Evolutionary conservation across 2,888 invertebrate species (phyloP), one percentile per base, ranked within the genome.

Genomic region (Metopia argyrocephala): DNA sequence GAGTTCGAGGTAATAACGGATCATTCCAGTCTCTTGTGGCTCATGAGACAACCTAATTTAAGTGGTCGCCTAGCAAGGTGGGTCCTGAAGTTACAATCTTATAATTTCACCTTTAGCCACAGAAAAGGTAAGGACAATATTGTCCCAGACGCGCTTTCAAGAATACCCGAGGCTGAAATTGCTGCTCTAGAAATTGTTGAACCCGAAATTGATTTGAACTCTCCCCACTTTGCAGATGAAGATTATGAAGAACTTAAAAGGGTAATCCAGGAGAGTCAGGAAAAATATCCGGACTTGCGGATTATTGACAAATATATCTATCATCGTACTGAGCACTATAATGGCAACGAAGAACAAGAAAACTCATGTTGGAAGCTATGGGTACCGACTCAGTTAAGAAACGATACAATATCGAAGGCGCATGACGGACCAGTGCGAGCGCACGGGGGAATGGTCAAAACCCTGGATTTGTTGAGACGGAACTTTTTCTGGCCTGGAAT

Each of bases 91-190:
- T 15, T 64, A 1, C 73, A 64, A 27, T 0, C 28, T 1, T 64
- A 64, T 12, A 64, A 46, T 0, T 73, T 73, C 4, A 45, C 27
- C 1, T 45, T 71, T 5, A 54, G 54, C 3, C 71, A 73, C 5
- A 20, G 64, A 23, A 46, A 25, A 56, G 56, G 62, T 5, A 54
- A 52, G 15, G 31, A 12, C 4, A 6, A 65, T 21, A 5, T 65
- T 1, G 75, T 75, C 0, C 59, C 75, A 15, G 79, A 79, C n/a
- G 74, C 79, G 0, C 38, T 79, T 12, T 65, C n/a, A n/a, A n/a
- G n/a, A n/a, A n/a, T n/a, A n/a, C 65, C 12, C 27, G 79, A 57
- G 28, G 68, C 1, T 52, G 5, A 3, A 21, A 3, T 27, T 12
- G 6, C 7, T 2, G 28, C 18, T 5, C 0, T 52, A 52, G 52